phyloP scores from a whole-genome alignment of 2,888 invertebrate genomes.

The Calliphora vomitoria region DNA sequence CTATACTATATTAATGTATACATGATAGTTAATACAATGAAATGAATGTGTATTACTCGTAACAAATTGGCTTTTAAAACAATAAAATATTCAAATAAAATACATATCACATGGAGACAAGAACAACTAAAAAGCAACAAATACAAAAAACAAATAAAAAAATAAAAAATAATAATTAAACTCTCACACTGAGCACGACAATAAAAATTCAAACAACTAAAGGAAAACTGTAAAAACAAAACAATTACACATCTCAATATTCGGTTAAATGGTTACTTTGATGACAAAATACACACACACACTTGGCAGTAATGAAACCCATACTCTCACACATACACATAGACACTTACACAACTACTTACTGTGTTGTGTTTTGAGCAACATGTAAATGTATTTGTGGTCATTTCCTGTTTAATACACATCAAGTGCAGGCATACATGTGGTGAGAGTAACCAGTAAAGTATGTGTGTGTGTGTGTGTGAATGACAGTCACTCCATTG shows the following conservation, averaged over 20 bases:
- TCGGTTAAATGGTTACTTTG: constrained; percentile 12
- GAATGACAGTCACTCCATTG: not conserved
- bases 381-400: constrained; percentile 29
- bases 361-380: not conserved
- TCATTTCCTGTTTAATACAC: constrained; percentile 12
- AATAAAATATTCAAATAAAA: constrained; percentile 13
- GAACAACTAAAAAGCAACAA: not conserved
- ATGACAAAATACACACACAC: constrained; percentile 8
- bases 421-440: not conserved
- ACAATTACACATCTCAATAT: constrained; percentile 14
- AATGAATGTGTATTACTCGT: constrained; percentile 29
- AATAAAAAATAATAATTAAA: constrained; percentile 25
- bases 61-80: not conserved
- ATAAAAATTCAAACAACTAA: constrained; percentile 25
- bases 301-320: not conserved
- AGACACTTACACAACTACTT: too few species aligned
- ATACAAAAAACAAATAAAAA: not conserved
- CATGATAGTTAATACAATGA: not conserved
- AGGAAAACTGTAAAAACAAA: constrained; percentile 24
- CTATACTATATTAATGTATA: not conserved
- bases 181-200: not conserved
- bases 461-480: not conserved
- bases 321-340: not conserved
- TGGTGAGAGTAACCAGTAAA: not conserved
- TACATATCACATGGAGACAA: not conserved